These are phyloP conservation scores for Epizoanthus illoricatus DNA, from an alignment of 92 coral and sea anemone genomes.

Conservation along the genomic window DNA sequence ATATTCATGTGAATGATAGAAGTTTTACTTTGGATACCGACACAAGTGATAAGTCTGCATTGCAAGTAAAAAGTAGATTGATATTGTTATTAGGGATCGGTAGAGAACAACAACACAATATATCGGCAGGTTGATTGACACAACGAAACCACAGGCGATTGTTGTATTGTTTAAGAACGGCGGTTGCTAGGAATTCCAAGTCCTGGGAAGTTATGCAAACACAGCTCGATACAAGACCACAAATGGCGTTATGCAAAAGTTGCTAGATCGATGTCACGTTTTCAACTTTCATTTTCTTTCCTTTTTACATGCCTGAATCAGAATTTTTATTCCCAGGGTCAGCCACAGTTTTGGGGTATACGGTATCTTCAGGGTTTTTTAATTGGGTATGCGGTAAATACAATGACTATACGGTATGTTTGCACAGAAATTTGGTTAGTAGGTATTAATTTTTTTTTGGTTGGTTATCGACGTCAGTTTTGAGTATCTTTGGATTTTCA, in stretches of 20 bases:
- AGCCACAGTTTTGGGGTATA: too few species aligned
- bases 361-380: too few species aligned
- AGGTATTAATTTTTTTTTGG: too few species aligned
- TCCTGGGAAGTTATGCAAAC: background rate
- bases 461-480: too few species aligned
- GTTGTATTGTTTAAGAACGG: background rate
- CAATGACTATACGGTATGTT: too few species aligned
- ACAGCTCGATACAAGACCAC: background rate
- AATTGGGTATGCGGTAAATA: too few species aligned
- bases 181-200: constrained; percentile 30
- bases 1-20: too few species aligned
- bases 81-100: background rate
- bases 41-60: background rate
- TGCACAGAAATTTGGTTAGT: too few species aligned
- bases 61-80: background rate
- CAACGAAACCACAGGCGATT: background rate
- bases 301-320: background rate
- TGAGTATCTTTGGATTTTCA: too few species aligned
- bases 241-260: background rate
- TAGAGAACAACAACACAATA: background rate
- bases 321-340: too few species aligned
- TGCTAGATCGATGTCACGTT: background rate
- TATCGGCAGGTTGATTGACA: background rate
- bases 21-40: too few species aligned
- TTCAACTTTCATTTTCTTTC: background rate